Percentiles rank a stretch among this genome's conserved stretches.
These are phyloP conservation scores for Pogonognathellus flavescens DNA, from an alignment of 1,140 invertebrate genomes.

Conservation along the genomic window DNA sequence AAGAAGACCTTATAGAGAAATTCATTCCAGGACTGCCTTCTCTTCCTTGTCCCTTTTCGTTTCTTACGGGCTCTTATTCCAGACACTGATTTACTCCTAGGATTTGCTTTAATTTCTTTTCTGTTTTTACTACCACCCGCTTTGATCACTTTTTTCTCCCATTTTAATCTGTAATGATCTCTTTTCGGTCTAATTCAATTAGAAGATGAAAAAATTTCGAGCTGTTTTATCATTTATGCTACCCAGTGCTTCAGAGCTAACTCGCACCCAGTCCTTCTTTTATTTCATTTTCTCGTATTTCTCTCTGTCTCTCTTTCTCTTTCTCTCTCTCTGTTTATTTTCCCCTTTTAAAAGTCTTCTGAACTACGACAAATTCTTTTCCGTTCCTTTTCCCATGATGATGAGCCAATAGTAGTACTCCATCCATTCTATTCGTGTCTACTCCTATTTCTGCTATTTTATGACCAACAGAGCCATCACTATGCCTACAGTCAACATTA, in stretches of 20 bases:
- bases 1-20: not conserved
- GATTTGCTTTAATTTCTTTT: conserved; percentile 67
- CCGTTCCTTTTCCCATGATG: conserved; percentile 44
- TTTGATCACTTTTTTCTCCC: conserved; percentile 66
- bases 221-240: conserved; percentile 54
- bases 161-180: conserved; percentile 67
- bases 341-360: conserved; percentile 44
- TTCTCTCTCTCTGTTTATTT: conserved; percentile 31
- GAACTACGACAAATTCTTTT: conserved; percentile 32
- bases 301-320: not conserved
- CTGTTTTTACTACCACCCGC: conserved; percentile 66
- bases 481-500: conserved; percentile 35
- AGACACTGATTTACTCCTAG: conserved; percentile 67
- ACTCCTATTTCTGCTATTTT: conserved; percentile 20
- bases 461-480: conserved; percentile 26
- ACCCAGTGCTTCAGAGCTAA: conserved; percentile 39
- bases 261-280: conserved; percentile 41
- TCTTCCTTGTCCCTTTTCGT: conserved; percentile 46
- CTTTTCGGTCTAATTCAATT: conserved; percentile 66
- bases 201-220: conserved; percentile 63
- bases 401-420: conserved; percentile 32
- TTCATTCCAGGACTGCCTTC: conserved; percentile 24
- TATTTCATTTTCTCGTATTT: conserved; percentile 3
- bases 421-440: conserved; percentile 35
- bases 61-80: conserved; percentile 53